Evolutionary conservation across 2,888 invertebrate species (phyloP).

Genomic region (Brachyopa scutellaris): DNA sequence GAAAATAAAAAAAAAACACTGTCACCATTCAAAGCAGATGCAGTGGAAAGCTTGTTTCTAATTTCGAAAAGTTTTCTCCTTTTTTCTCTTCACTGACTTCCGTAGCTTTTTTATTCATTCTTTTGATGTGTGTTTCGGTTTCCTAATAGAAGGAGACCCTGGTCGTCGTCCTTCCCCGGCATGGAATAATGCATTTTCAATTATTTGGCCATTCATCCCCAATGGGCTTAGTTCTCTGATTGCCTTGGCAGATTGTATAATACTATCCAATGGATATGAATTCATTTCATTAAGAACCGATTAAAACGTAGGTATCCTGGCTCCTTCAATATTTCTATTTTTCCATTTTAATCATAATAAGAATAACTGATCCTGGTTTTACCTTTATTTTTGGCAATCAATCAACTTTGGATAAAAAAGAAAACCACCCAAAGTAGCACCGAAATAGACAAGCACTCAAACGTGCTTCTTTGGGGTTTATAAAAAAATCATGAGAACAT

Average conservation of each 20-base stretch:
- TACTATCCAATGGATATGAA: neutral
- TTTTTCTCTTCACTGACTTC: conserved; percentile 11
- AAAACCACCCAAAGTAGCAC: neutral
- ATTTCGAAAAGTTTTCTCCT: conserved; percentile 20
- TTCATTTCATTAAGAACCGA: conserved; percentile 1
- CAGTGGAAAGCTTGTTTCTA: conserved; percentile 61
- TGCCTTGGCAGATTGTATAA: conserved; percentile 2
- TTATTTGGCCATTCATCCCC: conserved; percentile 16
- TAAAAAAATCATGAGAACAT: conserved; percentile 43
- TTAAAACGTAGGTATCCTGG: neutral
- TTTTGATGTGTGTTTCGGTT: neutral
- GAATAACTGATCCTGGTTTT: neutral
- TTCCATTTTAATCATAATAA: conserved; percentile 18
- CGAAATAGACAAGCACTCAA: conserved; percentile 4
- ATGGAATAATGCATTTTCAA: conserved; percentile 50
- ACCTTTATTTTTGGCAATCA: conserved; percentile 13
- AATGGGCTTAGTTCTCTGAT: neutral
- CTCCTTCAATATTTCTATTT: neutral
- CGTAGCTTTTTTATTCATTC: conserved; percentile 14
- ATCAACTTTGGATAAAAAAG: neutral
- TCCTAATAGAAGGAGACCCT: neutral
- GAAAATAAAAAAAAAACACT: conserved; percentile 32
- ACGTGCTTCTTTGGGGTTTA: neutral
- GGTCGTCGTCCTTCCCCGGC: neutral
- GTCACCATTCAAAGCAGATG: conserved; percentile 63